Evolutionary conservation across 2,113 vertebrate genomes (phyloP), one percentile per base, ranked within the genome.

Genomic region (Zapus hudsonius): DNA sequence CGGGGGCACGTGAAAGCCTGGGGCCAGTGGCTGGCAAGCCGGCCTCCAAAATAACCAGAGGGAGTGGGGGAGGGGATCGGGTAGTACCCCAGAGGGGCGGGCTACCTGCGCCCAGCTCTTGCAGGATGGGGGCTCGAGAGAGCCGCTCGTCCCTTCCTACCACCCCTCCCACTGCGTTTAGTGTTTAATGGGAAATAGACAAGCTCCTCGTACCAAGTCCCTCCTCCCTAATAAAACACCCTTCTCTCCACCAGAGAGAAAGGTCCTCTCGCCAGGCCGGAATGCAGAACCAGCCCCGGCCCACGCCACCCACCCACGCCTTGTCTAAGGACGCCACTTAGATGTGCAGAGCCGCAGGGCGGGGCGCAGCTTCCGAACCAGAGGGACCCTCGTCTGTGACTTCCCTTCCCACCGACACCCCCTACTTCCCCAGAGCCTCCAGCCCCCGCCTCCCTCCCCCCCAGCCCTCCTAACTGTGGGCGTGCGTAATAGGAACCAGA

Each of bases 401-500:
- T 42, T 44, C 3, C 19, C 59, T 84, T 42, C 70, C 55, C 38
- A 59, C 59, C 38, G 57, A 55, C 55, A 33, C 47, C 55, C 73
- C 52, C 23, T 47, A 12, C 73, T 84, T 73, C 72, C 83, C 78
- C 22, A 2, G 76, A 75, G 79, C 79, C 81, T 47, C 23, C 74
- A 90, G 44, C 88, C 92, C 93, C 94, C 29, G 38, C 92, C 69
- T 11, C 55, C 66, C 47, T 23, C 57, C 74, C 40, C 57, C n/a
- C 9, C 44, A 59, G 25, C 55, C 89, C 69, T 84, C 66, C 94
- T n/a, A 55, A 44, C 31, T 92, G 94, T 97, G 89, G 96, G 97
- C 93, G 96, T 90, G 91, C 81, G 95, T 92, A 97, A 96, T 97
- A 92, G 92, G 92, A 97, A 96, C 96, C 96, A 97, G 95, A 97